Conservation (phyloP, 2,888 invertebrate genomes). For the Macrosoma leucophasiata region DNA sequence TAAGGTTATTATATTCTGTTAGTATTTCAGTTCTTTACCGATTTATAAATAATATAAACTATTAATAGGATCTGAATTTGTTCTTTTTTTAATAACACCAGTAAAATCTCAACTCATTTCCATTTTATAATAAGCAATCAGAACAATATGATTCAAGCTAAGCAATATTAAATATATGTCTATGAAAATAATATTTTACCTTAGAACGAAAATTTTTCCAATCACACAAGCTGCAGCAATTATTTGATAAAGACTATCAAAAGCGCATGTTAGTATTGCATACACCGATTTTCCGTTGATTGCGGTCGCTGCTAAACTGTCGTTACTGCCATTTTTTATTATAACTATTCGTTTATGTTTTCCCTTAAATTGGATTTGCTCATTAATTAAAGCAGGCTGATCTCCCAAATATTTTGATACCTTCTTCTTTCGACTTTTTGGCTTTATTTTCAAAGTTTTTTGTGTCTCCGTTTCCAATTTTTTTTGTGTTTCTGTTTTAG, state of each 20-base stretch:
- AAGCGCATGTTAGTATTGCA: neutral
- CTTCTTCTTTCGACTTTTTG: neutral
- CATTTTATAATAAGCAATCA: neutral
- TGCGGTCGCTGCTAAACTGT: neutral
- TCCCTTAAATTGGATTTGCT: neutral
- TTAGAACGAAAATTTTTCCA: neutral
- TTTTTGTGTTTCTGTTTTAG: neutral
- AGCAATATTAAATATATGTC: neutral
- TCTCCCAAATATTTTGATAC: constrained; percentile 1
- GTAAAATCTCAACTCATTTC: neutral
- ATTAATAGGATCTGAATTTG: neutral
- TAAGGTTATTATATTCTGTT: neutral
- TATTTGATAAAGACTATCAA: constrained; percentile 1
- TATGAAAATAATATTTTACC: neutral
- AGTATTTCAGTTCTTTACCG: neutral
- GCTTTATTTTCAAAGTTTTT: constrained; percentile 1
- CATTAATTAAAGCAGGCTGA: neutral
- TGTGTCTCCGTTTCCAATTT: neutral
- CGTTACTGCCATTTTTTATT: neutral
- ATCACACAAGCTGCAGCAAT: constrained; percentile 1
- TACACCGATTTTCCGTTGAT: neutral
- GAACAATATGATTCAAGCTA: neutral
- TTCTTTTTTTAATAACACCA: neutral
- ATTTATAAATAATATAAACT: neutral
- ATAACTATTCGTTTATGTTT: neutral